These are phyloP conservation scores for Eueides isabella DNA, from an alignment of 1,140 invertebrate genomes.

Conservation along the genomic window DNA sequence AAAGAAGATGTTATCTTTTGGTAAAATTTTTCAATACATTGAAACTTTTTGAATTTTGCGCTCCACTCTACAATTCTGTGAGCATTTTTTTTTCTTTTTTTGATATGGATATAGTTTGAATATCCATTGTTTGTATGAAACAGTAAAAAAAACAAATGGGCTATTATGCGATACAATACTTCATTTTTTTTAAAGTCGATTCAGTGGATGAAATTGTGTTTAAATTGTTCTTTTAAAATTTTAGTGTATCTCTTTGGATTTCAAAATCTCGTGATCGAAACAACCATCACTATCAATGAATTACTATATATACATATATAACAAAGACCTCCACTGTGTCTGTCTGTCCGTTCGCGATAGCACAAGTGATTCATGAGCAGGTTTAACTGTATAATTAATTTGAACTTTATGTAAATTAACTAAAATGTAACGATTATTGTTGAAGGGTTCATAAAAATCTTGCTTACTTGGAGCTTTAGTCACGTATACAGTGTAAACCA, in stretches of 20 bases:
- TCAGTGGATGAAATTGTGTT: background rate
- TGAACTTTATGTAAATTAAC: too few species aligned
- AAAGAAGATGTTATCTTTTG: background rate
- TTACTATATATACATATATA: too few species aligned
- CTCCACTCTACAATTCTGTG: background rate
- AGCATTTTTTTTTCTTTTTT: background rate
- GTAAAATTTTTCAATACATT: background rate
- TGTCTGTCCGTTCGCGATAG: too few species aligned
- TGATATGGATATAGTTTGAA: background rate
- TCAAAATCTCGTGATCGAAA: background rate
- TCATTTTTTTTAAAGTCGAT: background rate
- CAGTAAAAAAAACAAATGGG: background rate
- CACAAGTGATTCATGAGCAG: too few species aligned
- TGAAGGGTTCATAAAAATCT: too few species aligned
- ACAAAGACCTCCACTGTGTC: too few species aligned
- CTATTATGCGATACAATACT: background rate
- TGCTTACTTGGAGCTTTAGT: too few species aligned
- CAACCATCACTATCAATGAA: too few species aligned
- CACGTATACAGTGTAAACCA: too few species aligned
- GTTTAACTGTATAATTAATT: too few species aligned
- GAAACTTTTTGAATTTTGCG: background rate
- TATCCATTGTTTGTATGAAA: conserved; percentile 2
- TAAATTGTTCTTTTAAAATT: background rate
- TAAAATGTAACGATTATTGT: too few species aligned
- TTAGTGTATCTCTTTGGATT: background rate